Conservation (phyloP, 2,888 invertebrate genomes). For the Drosophila putrida region DNA sequence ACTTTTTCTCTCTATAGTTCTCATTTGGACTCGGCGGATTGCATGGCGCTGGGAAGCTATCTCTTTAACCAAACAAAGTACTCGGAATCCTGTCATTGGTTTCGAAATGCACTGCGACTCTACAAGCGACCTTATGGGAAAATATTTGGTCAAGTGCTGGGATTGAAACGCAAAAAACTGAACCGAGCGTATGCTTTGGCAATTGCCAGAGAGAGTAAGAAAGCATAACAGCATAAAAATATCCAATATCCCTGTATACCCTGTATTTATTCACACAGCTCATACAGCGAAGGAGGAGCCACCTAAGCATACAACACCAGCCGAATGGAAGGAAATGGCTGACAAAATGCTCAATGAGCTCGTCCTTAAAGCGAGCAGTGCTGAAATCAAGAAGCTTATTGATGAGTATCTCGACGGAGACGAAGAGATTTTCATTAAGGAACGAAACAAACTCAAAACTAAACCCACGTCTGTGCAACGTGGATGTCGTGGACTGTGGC, state of each 20-base stretch:
- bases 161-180: constrained; percentile 36
- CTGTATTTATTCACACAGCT: constrained; percentile 16
- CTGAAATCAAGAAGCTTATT: constrained; percentile 27
- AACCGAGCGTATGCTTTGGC: constrained; percentile 52
- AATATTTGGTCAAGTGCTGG: constrained; percentile 43
- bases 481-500: constrained; percentile 53
- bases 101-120: constrained; percentile 52
- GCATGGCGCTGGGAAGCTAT: constrained; percentile 33
- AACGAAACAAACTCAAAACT: constrained; percentile 16
- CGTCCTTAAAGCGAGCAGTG: constrained; percentile 24
- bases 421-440: constrained; percentile 39
- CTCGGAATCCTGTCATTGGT: constrained; percentile 51
- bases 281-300: neutral
- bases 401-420: constrained; percentile 41
- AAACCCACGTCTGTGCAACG: constrained; percentile 26
- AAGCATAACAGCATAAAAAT: neutral
- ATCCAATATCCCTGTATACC: neutral
- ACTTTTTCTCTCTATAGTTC: constrained; percentile 23
- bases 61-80: constrained; percentile 35
- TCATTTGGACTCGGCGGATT: constrained; percentile 40
- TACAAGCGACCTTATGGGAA: constrained; percentile 28
- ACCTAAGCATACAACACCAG: neutral
- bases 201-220: constrained; percentile 48
- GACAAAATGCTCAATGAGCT: constrained; percentile 24
- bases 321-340: constrained; percentile 26